phyloP scores from a whole-genome alignment of 2,113 vertebrate genomes.

The Rhagologus leucostigma region DNA sequence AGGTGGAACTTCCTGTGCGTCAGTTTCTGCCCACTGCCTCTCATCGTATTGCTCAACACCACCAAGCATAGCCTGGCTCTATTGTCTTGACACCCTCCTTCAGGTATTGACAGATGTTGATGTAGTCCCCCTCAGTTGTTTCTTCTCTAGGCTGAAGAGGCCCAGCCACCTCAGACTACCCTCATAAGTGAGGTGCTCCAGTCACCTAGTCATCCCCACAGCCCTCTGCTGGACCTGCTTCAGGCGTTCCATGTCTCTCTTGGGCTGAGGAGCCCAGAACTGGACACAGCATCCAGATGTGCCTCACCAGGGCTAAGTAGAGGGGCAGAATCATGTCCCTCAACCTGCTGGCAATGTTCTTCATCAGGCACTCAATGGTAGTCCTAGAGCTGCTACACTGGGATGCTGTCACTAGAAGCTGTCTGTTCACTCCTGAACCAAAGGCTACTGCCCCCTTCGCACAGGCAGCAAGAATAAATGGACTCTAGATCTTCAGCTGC shows the following conservation, averaged over 20 bases:
- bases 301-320: neutral
- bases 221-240: neutral
- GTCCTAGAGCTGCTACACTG: fast-evolving
- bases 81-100: neutral
- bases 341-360: neutral
- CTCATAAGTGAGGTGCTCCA: neutral
- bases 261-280: neutral
- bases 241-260: neutral
- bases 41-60: neutral
- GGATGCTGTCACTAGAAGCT: neutral
- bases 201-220: neutral
- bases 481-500: neutral
- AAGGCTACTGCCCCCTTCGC: neutral
- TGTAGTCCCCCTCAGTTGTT: neutral
- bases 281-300: neutral
- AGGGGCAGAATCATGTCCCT: neutral
- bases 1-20: neutral
- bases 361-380: neutral
- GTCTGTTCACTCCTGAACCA: neutral
- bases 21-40: neutral
- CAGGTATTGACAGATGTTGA: neutral
- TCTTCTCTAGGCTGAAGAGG: neutral
- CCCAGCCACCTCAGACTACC: neutral
- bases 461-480: neutral
- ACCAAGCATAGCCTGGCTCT: neutral